Percentiles rank a stretch among this genome's conserved stretches.
Conservation (phyloP, 2,797 vertebrate species). For the Characodon lateralis region DNA sequence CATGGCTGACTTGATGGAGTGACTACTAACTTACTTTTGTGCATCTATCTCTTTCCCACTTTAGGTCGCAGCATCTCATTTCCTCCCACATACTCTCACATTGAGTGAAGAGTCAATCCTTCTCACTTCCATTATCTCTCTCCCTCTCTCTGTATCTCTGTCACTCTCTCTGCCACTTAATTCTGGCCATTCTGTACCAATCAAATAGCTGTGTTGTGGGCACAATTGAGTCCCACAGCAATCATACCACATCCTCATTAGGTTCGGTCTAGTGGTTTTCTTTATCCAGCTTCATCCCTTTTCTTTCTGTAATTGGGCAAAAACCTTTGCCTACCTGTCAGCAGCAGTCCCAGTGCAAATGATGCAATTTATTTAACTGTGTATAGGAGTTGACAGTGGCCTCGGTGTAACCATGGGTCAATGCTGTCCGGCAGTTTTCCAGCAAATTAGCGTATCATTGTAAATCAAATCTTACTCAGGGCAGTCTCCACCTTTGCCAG, state of each 20-base stretch:
- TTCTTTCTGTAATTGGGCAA: conserved; percentile 55
- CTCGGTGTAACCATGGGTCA: conserved; percentile 22
- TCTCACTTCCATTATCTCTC: conserved; percentile 74
- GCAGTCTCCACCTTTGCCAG: conserved; percentile 15
- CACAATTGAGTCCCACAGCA: conserved; percentile 57
- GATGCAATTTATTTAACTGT: conserved; percentile 38
- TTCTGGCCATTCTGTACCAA: conserved; percentile 60
- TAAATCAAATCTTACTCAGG: conserved; percentile 30
- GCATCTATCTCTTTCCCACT: conserved; percentile 62
- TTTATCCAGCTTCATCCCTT: conserved; percentile 52
- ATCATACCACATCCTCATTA: conserved; percentile 67
- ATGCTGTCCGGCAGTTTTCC: conserved; percentile 20
- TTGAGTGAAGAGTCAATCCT: conserved; percentile 74
- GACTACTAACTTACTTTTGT: conserved; percentile 49
- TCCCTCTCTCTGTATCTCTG: conserved; percentile 53
- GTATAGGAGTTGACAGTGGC: conserved; percentile 36
- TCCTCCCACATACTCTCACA: conserved; percentile 76
- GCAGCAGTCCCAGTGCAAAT: conserved; percentile 41
- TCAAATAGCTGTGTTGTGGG: conserved; percentile 56
- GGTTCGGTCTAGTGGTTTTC: conserved; percentile 47
- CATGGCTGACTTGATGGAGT: conserved; percentile 53
- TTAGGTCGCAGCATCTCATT: conserved; percentile 63
- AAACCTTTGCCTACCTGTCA: conserved; percentile 56
- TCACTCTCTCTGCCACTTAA: conserved; percentile 64
- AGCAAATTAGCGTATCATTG: conserved; percentile 31